Evolutionary conservation across 2,888 invertebrate species (phyloP), one percentile per base, ranked within the genome.

Genomic region (Synanthedon myopaeformis): DNA sequence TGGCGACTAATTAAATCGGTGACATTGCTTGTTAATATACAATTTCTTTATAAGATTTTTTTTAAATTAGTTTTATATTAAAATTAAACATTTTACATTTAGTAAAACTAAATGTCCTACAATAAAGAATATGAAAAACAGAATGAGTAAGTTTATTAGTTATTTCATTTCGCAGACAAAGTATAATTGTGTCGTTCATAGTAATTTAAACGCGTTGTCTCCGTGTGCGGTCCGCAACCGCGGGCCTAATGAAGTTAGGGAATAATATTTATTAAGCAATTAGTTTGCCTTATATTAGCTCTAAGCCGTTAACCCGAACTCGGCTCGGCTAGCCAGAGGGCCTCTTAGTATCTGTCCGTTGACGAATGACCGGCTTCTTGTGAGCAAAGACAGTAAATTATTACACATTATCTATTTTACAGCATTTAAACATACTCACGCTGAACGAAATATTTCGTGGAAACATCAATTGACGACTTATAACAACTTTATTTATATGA

Each of bases 261-360:
- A 69, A 67, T 70, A 70, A 74, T 74, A 74, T 76, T 76, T 76
- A 76, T 72, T 74, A 72, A 76, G 72, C 74, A 72, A 79, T 79
- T 74, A 77, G 72, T 78, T 81, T 79, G 80, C 78, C 78, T 76
- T 63, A 67, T 72, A 77, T 72, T 74, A 76, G 69, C 69, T 66
- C 63, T 61, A 63, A 68, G 65, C 70, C 67, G 74, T 79, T 77
- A 79, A 69, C 70, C 66, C 45, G 35, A 45, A 41, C 53, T 42
- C 23, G 10, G 35, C 11, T 23, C 23, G 51, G 12, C 42, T 14
- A 42, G 54, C 45, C 49, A 48, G 49, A 52, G 17, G 54, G 49
- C 49, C 42, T 53, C 48, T 53, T 45, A 23, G 51, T n/a, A 41
- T 41, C 23, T 17, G 35, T 41, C 48, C 28, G 53, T 23, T 53